A percentile compares a stretch with the other conserved stretches of the same genome.
These are phyloP conservation scores for Crocuta crocuta DNA, from an alignment of 2,113 vertebrate genomes.

Conservation along the genomic window DNA sequence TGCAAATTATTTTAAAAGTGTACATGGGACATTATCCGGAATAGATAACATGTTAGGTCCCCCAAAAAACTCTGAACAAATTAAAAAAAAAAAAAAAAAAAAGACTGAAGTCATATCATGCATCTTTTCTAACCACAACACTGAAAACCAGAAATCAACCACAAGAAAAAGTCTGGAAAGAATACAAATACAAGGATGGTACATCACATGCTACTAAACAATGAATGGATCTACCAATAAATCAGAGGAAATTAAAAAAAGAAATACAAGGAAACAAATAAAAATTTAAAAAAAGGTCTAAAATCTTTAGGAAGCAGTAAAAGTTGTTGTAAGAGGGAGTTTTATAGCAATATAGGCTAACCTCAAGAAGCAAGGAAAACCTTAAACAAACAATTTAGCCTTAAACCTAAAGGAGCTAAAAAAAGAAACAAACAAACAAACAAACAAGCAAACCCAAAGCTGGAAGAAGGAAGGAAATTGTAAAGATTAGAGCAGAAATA, in stretches of 20 bases:
- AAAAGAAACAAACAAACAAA: background rate
- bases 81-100: background rate
- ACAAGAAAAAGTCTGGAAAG: background rate
- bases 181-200: background rate
- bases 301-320: background rate
- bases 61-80: background rate
- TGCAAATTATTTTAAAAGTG: background rate
- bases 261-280: background rate
- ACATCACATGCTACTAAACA: background rate
- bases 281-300: background rate
- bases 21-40: background rate
- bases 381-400: background rate
- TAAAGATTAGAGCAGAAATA: background rate
- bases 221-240: background rate
- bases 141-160: background rate
- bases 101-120: background rate
- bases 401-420: background rate
- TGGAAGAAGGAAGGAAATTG: background rate
- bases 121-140: background rate
- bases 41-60: background rate
- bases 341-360: background rate
- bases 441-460: background rate
- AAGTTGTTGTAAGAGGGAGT: background rate
- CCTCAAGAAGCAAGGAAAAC: background rate
- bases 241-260: background rate